Percentiles rank a stretch among this genome's conserved stretches.
Conservation (phyloP, 1,140 invertebrate genomes). For the Eurytemora carolleeae region DNA sequence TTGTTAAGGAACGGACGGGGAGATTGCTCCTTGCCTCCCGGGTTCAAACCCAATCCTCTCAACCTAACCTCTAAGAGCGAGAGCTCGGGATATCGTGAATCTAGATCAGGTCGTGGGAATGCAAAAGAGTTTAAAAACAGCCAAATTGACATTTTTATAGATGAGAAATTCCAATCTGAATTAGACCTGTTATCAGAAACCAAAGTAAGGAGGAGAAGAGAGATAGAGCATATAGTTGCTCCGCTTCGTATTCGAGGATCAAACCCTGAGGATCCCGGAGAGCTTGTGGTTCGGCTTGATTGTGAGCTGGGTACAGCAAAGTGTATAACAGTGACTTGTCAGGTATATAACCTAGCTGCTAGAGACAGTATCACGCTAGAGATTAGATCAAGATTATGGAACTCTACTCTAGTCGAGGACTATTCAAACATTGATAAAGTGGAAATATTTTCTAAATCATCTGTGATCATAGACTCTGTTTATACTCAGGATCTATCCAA, state of each 20-base stretch:
- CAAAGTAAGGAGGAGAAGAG: background rate
- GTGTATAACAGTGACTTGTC: conserved; percentile 63
- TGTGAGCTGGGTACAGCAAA: conserved; percentile 55
- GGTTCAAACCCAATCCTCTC: conserved; percentile 10
- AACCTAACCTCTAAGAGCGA: background rate
- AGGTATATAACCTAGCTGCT: conserved; percentile 47
- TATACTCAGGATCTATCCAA: conserved; percentile 46
- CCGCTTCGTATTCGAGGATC: conserved; percentile 1
- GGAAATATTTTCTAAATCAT: conserved; percentile 51
- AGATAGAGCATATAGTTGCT: conserved; percentile 1
- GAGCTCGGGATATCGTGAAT: background rate
- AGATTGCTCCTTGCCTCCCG: background rate
- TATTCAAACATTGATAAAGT: conserved; percentile 64
- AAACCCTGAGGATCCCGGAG: conserved; percentile 36
- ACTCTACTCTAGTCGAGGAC: conserved; percentile 65
- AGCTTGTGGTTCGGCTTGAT: conserved; percentile 46
- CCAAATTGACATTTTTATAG: background rate
- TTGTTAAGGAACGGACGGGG: conserved; percentile 23
- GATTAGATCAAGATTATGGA: conserved; percentile 63
- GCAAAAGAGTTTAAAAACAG: background rate
- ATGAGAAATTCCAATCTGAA: background rate
- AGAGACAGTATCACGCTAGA: conserved; percentile 52
- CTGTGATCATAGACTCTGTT: conserved; percentile 44
- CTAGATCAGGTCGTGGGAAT: background rate
- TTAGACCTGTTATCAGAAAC: background rate